Conservation (phyloP, 2,888 invertebrate genomes). For the Ellobium chinense region DNA sequence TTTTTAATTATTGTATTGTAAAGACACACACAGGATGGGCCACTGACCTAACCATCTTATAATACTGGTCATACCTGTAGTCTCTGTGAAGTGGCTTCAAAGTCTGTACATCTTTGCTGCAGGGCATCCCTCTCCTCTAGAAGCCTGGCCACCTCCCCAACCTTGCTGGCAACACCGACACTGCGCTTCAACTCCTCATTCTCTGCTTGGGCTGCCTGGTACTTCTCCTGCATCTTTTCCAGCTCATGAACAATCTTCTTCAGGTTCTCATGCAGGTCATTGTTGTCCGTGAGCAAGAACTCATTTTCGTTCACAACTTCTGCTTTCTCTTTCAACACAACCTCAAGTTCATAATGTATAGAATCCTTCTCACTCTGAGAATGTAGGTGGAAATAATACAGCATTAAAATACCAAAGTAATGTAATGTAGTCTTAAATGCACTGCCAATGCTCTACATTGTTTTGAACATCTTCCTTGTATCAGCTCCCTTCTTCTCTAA, state of each 20-base stretch:
- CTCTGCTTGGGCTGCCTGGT: constrained; percentile 59
- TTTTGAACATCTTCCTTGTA: too few relatives aligned
- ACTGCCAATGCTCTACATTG: too few relatives aligned
- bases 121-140: constrained; percentile 66
- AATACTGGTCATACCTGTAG: too few relatives aligned
- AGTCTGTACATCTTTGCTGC: constrained; percentile 56
- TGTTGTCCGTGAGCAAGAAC: constrained; percentile 66
- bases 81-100: constrained; percentile 52
- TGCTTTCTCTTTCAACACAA: constrained; percentile 59
- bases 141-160: constrained; percentile 66
- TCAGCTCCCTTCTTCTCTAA: too few relatives aligned
- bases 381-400: background rate
- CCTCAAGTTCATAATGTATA: constrained; percentile 45
- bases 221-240: constrained; percentile 68
- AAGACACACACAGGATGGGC: background rate
- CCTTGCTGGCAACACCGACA: constrained; percentile 63
- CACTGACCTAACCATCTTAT: too few relatives aligned
- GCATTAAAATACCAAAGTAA: too few relatives aligned
- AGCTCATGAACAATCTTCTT: constrained; percentile 70
- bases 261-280: constrained; percentile 71
- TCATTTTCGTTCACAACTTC: constrained; percentile 68
- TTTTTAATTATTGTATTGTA: too few relatives aligned
- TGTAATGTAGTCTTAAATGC: too few relatives aligned
- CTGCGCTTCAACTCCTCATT: constrained; percentile 66
- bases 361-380: constrained; percentile 50